Evolutionary conservation across 2,888 invertebrate species (phyloP).

Genomic region (Lochmaea crataegi): DNA sequence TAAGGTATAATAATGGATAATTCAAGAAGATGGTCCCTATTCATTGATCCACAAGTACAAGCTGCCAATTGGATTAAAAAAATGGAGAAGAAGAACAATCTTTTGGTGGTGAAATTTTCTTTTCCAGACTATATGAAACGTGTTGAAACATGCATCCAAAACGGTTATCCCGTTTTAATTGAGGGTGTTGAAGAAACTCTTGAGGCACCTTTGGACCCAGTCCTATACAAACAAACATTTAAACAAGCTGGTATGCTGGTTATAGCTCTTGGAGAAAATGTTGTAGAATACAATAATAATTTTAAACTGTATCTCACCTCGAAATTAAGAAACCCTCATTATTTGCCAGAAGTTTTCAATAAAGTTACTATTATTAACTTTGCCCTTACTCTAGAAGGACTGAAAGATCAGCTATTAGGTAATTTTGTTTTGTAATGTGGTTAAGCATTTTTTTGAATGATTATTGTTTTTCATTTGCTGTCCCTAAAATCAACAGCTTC

Average conservation of each 20-base stretch:
- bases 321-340: conserved; percentile 86
- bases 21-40: conserved; percentile 81
- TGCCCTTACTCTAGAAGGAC: conserved; percentile 82
- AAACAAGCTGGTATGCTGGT: conserved; percentile 79
- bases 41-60: conserved; percentile 88
- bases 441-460: neutral
- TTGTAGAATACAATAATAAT: conserved; percentile 79
- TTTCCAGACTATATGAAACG: conserved; percentile 81
- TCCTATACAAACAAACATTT: conserved; percentile 80
- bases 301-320: conserved; percentile 87
- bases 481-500: no score
- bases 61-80: conserved; percentile 89
- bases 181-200: conserved; percentile 83
- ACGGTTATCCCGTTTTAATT: conserved; percentile 81
- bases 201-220: conserved; percentile 82
- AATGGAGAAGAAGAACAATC: conserved; percentile 79
- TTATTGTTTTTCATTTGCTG: neutral
- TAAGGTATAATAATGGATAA: conserved; percentile 79
- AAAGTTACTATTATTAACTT: conserved; percentile 88
- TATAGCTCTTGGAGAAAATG: conserved; percentile 82
- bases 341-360: conserved; percentile 85
- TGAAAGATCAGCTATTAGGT: conserved; percentile 86
- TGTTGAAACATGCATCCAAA: conserved; percentile 79
- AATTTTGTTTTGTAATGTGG: neutral
- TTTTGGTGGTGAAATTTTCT: conserved; percentile 79